phyloP scores from a whole-genome alignment of 2,888 invertebrate genomes.

The Psococerastis gibbosa region DNA sequence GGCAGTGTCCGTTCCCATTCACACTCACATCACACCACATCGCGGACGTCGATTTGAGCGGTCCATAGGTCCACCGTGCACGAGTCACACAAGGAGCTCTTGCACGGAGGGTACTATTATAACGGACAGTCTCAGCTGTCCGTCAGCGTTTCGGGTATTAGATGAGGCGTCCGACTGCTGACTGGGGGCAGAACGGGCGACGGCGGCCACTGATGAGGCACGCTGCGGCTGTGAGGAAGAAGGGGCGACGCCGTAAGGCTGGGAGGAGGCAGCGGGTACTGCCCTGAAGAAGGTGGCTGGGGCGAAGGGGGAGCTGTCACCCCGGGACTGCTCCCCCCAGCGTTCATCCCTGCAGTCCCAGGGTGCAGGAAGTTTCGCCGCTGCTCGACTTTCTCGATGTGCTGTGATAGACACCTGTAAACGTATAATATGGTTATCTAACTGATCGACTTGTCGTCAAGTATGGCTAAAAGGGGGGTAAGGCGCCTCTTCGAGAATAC shows the following conservation, averaged over 20 bases:
- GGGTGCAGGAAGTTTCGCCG: constrained; percentile 72
- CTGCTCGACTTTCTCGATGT: constrained; percentile 58
- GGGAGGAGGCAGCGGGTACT: constrained; percentile 18
- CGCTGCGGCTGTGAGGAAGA: constrained; percentile 32
- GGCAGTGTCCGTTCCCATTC: too few species aligned
- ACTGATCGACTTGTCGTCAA: too few species aligned
- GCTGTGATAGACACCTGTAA: constrained; percentile 28
- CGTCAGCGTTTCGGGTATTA: constrained; percentile 39
- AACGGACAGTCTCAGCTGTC: constrained; percentile 5
- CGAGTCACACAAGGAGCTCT: neutral
- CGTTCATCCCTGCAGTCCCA: constrained; percentile 49
- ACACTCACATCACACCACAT: too few species aligned
- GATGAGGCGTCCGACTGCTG: constrained; percentile 47
- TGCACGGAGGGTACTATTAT: constrained; percentile 2
- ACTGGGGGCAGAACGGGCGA: constrained; percentile 56
- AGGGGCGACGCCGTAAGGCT: constrained; percentile 22
- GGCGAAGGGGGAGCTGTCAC: constrained; percentile 12
- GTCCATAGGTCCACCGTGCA: neutral
- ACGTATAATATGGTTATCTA: neutral
- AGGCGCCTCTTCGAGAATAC: too few species aligned
- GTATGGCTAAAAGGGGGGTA: too few species aligned
- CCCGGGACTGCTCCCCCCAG: constrained; percentile 19
- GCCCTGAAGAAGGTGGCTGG: constrained; percentile 7
- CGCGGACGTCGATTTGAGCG: too few species aligned
- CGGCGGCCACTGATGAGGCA: constrained; percentile 54